These are phyloP conservation scores for Turritopsis rubra DNA, from an alignment of 30 jellyfish, hydroid and myxozoan genomes.

Conservation along the genomic window DNA sequence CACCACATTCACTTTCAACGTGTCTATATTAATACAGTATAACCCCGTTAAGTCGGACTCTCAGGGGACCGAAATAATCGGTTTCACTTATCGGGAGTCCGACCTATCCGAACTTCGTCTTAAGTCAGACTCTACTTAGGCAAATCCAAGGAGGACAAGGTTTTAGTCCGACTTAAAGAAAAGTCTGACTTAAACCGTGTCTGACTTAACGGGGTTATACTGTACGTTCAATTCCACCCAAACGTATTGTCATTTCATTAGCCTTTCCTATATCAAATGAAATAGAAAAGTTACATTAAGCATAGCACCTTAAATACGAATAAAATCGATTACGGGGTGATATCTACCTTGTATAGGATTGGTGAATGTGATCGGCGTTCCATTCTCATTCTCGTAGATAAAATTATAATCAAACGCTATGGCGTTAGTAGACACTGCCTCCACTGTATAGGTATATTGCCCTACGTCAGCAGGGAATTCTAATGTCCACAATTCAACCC, in stretches of 20 bases:
- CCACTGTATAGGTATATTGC: neutral
- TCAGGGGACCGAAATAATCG: too few species aligned
- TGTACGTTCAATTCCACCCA: neutral
- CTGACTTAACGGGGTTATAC: too few species aligned
- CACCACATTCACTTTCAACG: neutral
- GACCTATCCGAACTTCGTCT: too few species aligned
- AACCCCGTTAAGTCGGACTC: too few species aligned
- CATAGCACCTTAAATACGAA: neutral
- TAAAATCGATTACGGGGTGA: neutral
- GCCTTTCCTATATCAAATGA: neutral
- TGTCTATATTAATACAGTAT: neutral
- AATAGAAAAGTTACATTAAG: neutral
- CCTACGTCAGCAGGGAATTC: neutral
- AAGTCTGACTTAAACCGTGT: too few species aligned
- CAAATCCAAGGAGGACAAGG: too few species aligned
- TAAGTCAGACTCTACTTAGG: too few species aligned
- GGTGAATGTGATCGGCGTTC: neutral
- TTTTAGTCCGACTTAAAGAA: too few species aligned
- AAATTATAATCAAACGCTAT: slow-evolving; percentile 5
- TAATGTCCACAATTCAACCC: neutral
- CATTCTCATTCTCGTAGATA: neutral
- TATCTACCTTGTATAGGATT: neutral
- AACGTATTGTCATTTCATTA: neutral
- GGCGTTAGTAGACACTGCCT: slow-evolving; percentile 6
- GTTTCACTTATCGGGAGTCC: too few species aligned